Evolutionary conservation across 2,113 vertebrate genomes (phyloP).

Genomic region (Channa maculata): DNA sequence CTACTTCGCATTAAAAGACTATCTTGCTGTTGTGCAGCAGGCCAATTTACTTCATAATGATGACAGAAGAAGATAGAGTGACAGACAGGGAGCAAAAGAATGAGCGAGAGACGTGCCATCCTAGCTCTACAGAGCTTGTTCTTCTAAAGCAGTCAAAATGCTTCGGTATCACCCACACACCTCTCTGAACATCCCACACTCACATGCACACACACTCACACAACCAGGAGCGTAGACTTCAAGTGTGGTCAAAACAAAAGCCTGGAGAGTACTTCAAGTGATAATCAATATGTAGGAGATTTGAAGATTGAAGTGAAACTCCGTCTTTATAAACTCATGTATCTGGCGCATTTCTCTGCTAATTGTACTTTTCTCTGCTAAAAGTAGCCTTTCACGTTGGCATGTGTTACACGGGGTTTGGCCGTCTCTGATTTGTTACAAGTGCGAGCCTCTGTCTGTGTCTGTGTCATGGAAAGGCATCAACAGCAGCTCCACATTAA

Average conservation of each 20-base stretch:
- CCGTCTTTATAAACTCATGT: conserved; percentile 32
- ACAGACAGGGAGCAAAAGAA: conserved; percentile 30
- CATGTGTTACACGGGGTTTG: too few species aligned
- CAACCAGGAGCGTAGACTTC: conserved; percentile 40
- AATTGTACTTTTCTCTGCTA: conserved; percentile 16
- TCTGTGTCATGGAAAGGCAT: too few species aligned
- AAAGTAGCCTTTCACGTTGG: too few species aligned
- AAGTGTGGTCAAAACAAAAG: conserved; percentile 17
- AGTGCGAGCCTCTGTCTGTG: too few species aligned
- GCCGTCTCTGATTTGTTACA: too few species aligned
- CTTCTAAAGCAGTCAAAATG: conserved; percentile 60
- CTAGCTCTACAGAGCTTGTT: conserved; percentile 51
- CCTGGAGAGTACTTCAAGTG: conserved; percentile 18
- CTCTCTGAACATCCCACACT: conserved; percentile 52
- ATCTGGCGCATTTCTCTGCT: conserved; percentile 30
- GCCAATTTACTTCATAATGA: conserved; percentile 52
- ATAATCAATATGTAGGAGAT: conserved; percentile 44
- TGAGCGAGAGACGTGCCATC: conserved; percentile 19
- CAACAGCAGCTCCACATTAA: too few species aligned
- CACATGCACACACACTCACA: conserved; percentile 23
- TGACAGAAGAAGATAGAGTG: conserved; percentile 34
- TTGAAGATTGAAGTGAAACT: conserved; percentile 19
- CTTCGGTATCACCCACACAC: conserved; percentile 55
- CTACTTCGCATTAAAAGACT: conserved; percentile 64
- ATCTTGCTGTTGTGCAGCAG: conserved; percentile 40